Base-by-base conservation (phyloP, 2,113 vertebrate species). In the Calyptommatus sinebrachiatus region DNA sequence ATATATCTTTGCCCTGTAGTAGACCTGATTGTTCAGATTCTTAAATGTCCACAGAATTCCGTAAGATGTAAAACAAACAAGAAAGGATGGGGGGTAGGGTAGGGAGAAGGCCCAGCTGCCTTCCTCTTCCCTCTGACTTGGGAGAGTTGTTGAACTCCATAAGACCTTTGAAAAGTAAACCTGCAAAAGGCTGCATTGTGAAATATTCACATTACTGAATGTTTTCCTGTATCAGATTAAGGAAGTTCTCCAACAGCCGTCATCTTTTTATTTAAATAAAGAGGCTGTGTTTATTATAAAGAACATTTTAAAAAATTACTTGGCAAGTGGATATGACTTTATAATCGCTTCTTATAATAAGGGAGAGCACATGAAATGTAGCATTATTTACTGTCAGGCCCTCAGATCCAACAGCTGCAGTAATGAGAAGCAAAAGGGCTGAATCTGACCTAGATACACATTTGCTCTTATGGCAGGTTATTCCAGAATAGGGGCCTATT, bases 311-410 rank as follows among this genome's bases (percentile, higher is more conserved):
- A 87, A 84, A 85, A 76, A 87, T 86, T 82, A 76, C 63, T 85
- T 67, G 85, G 81, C 83, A 88, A 89, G 86, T 80, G 82, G 85
- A 90, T 91, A 83, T 90, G 86, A 79, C 81, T 75, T 89, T 81
- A 79, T 70, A 24, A 67, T 83, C 73, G 76, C 82, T 85, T 85
- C 79, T 82, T 81, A 75, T 84, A 79, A 81, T 85, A 79, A 85
- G 84, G 84, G 86, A 90, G 82, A 83, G 68, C 82, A 84, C 63
- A 87, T 67, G 1, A 88, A 91, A 71, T 76, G 84, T 26, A 41
- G 76, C 41, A 62, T 72, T 73, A 78, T 91, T 90, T 88, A 84
- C 82, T 81, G 84, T 82, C 81, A 86, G 79, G 68, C 82, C 78
- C 81, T 88, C 79, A 71, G 79, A 29, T 80, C 84, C 80, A 73